Evolutionary conservation across 92 coral and sea anemone genomes (phyloP), one percentile per base, ranked within the genome.

Genomic region (Parazoanthus atlanticus): DNA sequence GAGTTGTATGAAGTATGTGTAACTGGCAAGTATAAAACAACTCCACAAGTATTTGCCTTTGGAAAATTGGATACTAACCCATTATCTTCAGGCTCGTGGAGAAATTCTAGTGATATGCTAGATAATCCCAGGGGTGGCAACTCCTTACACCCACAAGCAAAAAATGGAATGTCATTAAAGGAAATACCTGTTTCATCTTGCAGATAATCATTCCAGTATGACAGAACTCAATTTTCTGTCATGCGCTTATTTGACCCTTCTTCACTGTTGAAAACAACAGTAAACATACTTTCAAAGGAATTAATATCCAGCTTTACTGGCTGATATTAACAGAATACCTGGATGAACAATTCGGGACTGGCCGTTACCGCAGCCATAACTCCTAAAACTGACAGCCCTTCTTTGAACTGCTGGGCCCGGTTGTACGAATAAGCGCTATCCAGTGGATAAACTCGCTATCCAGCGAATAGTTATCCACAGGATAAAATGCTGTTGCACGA

Each of bases 401-500:
- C 32, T 26, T 26, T 26, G 76, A 26, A n/a, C 17, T 30, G 49
- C 49, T 46, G 38, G n/a, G n/a, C n/a, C n/a, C n/a, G n/a, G n/a
- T n/a, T n/a, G n/a, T n/a, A n/a, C 58, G 86, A 76, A 64, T 76
- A 78, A 74, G 66, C 7, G 78, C 84, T 84, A 89, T 89, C 77
- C 91, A 77, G 84, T 33, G 86, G 75, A 79, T 80, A 88, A 89
- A 84, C 29, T 36, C 69, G 43, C 86, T 85, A 85, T 89, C 86
- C 86, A 17, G 47, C 26, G 85, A 79, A 79, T 91, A 87, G 88
- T 91, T 91, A 87, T 86, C 89, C 85, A 74, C 74, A 31, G 88
- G 88, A 81, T 87, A 86, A 87, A 91, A 91, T 32, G 65, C 74
- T 66, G 93, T 91, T 91, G 90, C 89, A 88, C 80, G 75, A 81